Evolutionary conservation across 2,797 vertebrate genomes (phyloP).

Genomic region (Clarias pachynema): DNA sequence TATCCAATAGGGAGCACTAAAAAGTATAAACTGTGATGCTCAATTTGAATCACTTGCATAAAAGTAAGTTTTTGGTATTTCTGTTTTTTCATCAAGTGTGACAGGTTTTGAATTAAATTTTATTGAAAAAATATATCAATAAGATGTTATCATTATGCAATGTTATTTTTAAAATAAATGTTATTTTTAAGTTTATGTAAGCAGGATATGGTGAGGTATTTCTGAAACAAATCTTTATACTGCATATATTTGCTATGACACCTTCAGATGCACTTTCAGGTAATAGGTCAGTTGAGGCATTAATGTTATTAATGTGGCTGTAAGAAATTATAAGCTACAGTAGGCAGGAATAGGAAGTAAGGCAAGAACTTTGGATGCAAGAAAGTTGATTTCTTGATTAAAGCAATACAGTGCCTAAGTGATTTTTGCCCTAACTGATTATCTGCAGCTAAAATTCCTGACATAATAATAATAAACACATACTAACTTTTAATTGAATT

Average conservation of each 20-base stretch:
- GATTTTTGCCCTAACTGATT: background rate
- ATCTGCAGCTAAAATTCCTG: background rate
- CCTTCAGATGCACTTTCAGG: background rate
- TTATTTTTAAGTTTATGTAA: background rate
- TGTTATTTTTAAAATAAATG: background rate
- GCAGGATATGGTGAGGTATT: no score
- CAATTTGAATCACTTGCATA: background rate
- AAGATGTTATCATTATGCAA: background rate
- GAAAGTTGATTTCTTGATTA: background rate
- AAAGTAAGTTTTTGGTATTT: background rate
- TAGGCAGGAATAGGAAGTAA: background rate
- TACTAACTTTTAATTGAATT: no score
- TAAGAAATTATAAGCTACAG: background rate
- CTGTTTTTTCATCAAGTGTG: background rate
- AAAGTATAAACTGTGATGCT: background rate
- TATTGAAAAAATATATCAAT: background rate
- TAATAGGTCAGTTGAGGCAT: background rate
- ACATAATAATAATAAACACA: no score
- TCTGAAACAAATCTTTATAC: background rate
- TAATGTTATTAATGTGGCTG: background rate
- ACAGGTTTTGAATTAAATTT: no score
- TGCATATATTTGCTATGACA: no score
- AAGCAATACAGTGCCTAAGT: background rate
- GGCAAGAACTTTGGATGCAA: background rate
- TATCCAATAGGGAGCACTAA: no score